Percentiles rank a stretch among this genome's conserved stretches.
Conservation (phyloP, 2,113 vertebrate species). For the Cricetomys ansorgei region DNA sequence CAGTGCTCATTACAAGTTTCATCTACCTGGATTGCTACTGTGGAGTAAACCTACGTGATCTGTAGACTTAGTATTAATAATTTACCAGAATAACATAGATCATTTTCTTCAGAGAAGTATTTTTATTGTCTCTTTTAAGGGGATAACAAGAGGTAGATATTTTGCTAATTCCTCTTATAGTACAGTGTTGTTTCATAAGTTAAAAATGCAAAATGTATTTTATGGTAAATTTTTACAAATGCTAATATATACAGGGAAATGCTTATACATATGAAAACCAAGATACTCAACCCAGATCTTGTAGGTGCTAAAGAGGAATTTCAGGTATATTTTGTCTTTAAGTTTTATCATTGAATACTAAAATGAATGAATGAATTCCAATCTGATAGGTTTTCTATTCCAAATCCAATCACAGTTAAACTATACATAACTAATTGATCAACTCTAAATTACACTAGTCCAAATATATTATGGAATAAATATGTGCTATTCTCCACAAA, state of each 20-base stretch:
- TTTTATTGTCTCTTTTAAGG: neutral
- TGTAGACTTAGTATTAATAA: neutral
- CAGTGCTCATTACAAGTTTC: neutral
- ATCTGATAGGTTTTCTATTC: neutral
- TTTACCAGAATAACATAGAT: neutral
- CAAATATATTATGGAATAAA: neutral
- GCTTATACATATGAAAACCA: neutral
- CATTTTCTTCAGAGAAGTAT: neutral
- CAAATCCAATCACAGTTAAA: constrained; percentile 23
- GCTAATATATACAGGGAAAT: neutral
- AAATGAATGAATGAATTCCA: neutral
- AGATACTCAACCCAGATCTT: neutral
- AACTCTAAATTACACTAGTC: neutral
- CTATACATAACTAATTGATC: neutral
- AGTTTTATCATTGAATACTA: neutral
- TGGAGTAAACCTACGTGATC: neutral
- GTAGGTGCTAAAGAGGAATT: neutral
- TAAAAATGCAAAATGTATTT: neutral
- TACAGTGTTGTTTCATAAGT: neutral
- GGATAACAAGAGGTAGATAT: neutral
- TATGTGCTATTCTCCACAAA: neutral
- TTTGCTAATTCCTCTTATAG: neutral
- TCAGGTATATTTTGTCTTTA: constrained; percentile 16
- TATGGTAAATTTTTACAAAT: neutral
- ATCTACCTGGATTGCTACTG: neutral